Conservation (phyloP, 1,140 invertebrate genomes). For the Zelostemma sp. region DNA sequence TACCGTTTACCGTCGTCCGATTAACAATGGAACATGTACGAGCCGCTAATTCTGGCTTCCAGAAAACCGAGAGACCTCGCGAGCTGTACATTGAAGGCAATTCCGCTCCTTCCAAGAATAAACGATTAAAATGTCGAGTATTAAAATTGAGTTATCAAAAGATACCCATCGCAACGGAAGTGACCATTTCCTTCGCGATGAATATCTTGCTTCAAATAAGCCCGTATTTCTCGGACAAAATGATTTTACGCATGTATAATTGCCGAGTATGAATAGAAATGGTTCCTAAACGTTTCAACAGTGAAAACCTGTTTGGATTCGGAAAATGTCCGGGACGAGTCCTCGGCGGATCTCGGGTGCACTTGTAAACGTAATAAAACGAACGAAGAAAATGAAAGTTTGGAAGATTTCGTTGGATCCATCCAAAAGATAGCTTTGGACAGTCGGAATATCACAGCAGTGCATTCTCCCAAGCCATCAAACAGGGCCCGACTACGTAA, state of each 20-base stretch:
- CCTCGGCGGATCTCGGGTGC: too few relatives aligned
- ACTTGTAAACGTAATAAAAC: too few relatives aligned
- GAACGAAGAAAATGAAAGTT: too few relatives aligned
- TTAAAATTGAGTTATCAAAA: slow-evolving; percentile 7
- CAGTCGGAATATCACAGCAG: slow-evolving; percentile 30
- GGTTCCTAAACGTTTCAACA: slow-evolving; percentile 7
- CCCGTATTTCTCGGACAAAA: neutral
- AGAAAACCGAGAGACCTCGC: neutral
- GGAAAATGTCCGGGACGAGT: slow-evolving; percentile 27
- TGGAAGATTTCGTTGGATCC: too few relatives aligned
- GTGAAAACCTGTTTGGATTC: too few relatives aligned
- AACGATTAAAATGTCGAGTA: slow-evolving; percentile 5
- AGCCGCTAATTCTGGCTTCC: neutral
- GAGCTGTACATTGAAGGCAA: neutral
- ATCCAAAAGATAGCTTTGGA: neutral
- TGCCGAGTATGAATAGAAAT: neutral
- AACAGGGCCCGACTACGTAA: slow-evolving; percentile 56
- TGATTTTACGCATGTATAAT: neutral
- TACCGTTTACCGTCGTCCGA: slow-evolving; percentile 36
- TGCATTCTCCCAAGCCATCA: slow-evolving; percentile 26
- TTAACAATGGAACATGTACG: slow-evolving; percentile 1
- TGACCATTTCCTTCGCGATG: neutral
- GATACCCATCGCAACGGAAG: neutral
- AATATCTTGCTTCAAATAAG: neutral
- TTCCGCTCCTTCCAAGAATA: slow-evolving; percentile 1